These are phyloP conservation scores for Crotalus viridis DNA, from an alignment of 2,113 vertebrate genomes.

Conservation along the genomic window DNA sequence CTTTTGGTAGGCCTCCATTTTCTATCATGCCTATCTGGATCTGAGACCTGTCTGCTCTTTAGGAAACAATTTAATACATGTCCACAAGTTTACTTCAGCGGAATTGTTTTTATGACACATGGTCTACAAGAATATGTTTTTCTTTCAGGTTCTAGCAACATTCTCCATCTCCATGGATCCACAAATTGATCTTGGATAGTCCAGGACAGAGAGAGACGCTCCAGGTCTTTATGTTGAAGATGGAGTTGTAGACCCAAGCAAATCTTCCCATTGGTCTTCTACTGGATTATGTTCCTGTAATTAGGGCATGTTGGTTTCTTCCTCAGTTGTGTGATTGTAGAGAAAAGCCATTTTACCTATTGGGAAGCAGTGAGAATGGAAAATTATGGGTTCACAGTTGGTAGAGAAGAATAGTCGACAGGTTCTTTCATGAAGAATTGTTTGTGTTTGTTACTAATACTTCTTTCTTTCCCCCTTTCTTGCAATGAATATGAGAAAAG, in stretches of 20 bases:
- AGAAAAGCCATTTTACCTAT: slow-evolving; percentile 61
- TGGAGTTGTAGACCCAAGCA: not conserved
- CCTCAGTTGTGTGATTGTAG: slow-evolving; percentile 38
- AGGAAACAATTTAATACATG: not conserved
- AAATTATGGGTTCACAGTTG: not conserved
- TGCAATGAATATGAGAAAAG: not conserved
- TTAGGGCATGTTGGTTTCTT: slow-evolving; percentile 12
- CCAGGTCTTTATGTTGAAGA: not conserved
- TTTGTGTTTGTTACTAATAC: not conserved
- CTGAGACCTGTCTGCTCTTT: not conserved
- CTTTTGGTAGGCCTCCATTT: not conserved
- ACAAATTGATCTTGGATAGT: not conserved
- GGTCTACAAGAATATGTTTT: not conserved
- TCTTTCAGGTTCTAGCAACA: not conserved
- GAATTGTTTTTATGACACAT: not conserved
- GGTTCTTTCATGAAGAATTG: no score
- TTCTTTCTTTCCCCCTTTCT: no score
- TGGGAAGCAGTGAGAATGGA: not conserved
- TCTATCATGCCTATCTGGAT: not conserved
- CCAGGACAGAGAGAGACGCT: not conserved
- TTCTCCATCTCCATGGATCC: not conserved
- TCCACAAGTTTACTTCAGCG: not conserved
- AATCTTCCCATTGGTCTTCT: not conserved
- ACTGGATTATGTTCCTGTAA: slow-evolving; percentile 48
- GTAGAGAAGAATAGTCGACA: no score